A percentile compares a stretch with the other conserved stretches of the same genome.
phyloP scores from a whole-genome alignment of 2,888 invertebrate species.

The Pharmacophagus antenor region DNA sequence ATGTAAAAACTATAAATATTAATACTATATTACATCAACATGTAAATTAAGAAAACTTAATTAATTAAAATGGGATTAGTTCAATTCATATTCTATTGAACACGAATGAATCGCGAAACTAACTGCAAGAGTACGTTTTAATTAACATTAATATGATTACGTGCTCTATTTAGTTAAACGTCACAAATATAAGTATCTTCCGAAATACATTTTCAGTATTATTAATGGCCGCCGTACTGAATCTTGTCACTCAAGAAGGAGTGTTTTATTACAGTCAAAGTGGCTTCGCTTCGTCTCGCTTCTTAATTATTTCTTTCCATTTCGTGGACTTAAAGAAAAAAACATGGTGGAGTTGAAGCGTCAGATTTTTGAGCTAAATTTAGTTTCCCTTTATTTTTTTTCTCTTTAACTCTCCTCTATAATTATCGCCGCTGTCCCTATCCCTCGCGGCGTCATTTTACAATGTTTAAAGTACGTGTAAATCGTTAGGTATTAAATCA shows the following conservation, averaged over 20 bases:
- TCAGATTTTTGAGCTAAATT: slow-evolving; percentile 73
- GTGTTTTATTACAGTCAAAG: slow-evolving; percentile 70
- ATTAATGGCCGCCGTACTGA: slow-evolving; percentile 50
- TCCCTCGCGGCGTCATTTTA: slow-evolving; percentile 43
- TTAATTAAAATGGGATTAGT: too few relatives aligned
- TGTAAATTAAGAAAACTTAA: too few relatives aligned
- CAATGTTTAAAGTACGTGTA: slow-evolving; percentile 17
- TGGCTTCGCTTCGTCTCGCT: slow-evolving; percentile 59
- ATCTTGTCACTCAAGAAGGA: slow-evolving; percentile 63
- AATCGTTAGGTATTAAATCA: slow-evolving; percentile 21
- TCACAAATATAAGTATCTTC: slow-evolving; percentile 32
- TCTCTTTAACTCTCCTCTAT: slow-evolving; percentile 51
- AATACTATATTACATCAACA: too few relatives aligned
- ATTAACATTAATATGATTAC: too few relatives aligned
- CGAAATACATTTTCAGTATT: slow-evolving; percentile 46
- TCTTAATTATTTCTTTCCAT: slow-evolving; percentile 75
- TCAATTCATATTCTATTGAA: too few relatives aligned
- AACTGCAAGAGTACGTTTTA: too few relatives aligned
- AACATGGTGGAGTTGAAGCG: slow-evolving; percentile 60
- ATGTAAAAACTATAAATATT: too few relatives aligned
- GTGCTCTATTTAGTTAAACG: too few relatives aligned
- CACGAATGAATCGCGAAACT: too few relatives aligned
- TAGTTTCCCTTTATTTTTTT: slow-evolving; percentile 59
- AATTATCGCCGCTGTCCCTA: slow-evolving; percentile 57
- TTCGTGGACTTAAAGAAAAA: slow-evolving; percentile 60